These are phyloP conservation scores for Oncorhynchus keta DNA, from an alignment of 2,113 vertebrate species.

Conservation along the genomic window DNA sequence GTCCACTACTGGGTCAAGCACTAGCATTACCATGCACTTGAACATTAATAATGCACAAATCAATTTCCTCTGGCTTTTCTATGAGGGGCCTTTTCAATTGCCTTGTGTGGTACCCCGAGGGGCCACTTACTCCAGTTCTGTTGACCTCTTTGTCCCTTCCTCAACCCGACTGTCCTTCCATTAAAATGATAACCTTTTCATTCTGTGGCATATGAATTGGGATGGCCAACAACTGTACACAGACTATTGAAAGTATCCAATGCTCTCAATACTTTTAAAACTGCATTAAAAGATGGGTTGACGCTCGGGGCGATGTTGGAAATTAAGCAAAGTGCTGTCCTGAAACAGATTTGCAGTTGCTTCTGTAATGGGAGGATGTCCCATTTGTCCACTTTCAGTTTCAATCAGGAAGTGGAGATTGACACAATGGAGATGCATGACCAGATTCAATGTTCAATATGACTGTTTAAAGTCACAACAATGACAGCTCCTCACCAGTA, in stretches of 20 bases:
- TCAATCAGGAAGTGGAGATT: background rate
- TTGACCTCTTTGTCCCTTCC: slow-evolving; percentile 62
- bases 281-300: background rate
- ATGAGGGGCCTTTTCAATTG: slow-evolving; percentile 53
- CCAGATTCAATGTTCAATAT: background rate
- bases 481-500: background rate
- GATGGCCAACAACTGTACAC: slow-evolving; percentile 46
- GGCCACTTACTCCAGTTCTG: slow-evolving; percentile 66
- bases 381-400: background rate
- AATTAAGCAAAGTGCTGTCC: slow-evolving; percentile 31
- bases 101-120: slow-evolving; percentile 59
- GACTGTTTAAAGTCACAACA: background rate
- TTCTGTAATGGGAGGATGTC: background rate
- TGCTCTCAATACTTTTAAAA: slow-evolving; percentile 49
- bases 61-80: slow-evolving; percentile 55
- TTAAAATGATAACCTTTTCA: slow-evolving; percentile 67
- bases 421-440: background rate
- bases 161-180: slow-evolving; percentile 48
- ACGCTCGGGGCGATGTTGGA: background rate
- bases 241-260: slow-evolving; percentile 35
- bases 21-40: slow-evolving; percentile 46
- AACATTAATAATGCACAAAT: slow-evolving; percentile 61
- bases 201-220: slow-evolving; percentile 32
- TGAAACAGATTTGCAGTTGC: slow-evolving; percentile 20
- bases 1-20: slow-evolving; percentile 45